A percentile compares a stretch with the other conserved stretches of the same genome.
These are phyloP conservation scores for Scomber scombrus DNA, from an alignment of 2,113 vertebrate genomes.

Conservation along the genomic window DNA sequence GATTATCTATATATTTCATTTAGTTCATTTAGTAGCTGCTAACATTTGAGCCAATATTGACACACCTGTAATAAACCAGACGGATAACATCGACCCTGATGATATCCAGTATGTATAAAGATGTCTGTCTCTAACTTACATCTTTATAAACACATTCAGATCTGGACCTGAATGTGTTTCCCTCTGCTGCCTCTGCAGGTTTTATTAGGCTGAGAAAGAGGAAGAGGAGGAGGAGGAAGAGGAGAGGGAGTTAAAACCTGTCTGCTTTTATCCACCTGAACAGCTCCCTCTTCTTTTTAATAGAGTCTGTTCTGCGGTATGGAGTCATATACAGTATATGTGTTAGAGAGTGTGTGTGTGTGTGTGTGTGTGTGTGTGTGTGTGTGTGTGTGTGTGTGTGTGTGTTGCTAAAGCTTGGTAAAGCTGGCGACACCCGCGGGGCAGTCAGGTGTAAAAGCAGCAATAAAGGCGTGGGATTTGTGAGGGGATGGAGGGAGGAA, in stretches of 20 bases:
- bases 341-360: no score
- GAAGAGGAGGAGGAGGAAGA: background rate
- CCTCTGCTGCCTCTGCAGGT: background rate
- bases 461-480: constrained; percentile 45
- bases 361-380: background rate
- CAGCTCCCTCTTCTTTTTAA: constrained; percentile 18
- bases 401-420: background rate
- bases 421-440: constrained; percentile 10
- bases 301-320: constrained; percentile 19
- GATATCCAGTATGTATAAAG: background rate
- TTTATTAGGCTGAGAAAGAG: constrained; percentile 2
- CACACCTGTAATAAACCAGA: no score
- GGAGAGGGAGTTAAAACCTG: constrained; percentile 3
- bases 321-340: background rate
- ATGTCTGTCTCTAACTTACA: background rate
- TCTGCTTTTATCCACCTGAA: constrained; percentile 39
- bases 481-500: constrained; percentile 16
- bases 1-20: no score
- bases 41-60: no score
- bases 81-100: no score
- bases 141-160: background rate
- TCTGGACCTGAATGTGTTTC: no score
- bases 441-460: constrained; percentile 30
- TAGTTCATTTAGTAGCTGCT: no score
- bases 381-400: no score